Evolutionary conservation across 2,113 vertebrate species (phyloP).

Genomic region (Petaurus breviceps): DNA sequence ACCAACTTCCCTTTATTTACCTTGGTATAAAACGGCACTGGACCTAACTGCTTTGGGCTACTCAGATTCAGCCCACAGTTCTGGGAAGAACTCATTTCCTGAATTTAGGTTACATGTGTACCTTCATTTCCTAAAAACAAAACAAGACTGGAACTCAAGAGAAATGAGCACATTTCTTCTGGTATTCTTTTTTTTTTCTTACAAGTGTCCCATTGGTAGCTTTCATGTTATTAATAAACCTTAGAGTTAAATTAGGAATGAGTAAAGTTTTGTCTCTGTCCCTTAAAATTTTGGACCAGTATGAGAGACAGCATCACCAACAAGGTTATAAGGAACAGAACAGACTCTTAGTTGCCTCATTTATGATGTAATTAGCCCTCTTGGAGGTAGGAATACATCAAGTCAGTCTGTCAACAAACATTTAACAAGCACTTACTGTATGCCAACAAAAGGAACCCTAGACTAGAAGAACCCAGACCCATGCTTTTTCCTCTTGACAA

Average conservation of each 20-base stretch:
- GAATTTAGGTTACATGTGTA: not conserved
- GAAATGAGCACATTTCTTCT: not conserved
- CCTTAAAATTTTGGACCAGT: not conserved
- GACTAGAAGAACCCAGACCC: not conserved
- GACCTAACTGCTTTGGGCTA: not conserved
- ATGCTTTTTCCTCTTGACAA: not conserved
- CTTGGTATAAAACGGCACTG: not conserved
- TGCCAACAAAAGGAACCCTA: not conserved
- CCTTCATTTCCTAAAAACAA: not conserved
- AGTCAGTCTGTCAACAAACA: not conserved
- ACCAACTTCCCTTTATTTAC: not conserved
- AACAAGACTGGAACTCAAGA: not conserved
- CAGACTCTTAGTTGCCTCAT: not conserved
- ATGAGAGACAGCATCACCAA: not conserved
- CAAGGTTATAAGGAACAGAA: not conserved
- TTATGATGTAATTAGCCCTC: not conserved
- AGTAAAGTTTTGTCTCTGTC: not conserved
- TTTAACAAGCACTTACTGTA: not conserved
- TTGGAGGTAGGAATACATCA: not conserved
- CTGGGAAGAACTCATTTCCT: not conserved
- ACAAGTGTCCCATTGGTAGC: not conserved
- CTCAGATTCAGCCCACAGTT: not conserved
- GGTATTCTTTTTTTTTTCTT: not conserved
- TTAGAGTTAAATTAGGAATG: not conserved
- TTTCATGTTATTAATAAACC: not conserved